Base-by-base conservation (phyloP, 1,140 invertebrate species). In the Leptoteleia sp. region DNA sequence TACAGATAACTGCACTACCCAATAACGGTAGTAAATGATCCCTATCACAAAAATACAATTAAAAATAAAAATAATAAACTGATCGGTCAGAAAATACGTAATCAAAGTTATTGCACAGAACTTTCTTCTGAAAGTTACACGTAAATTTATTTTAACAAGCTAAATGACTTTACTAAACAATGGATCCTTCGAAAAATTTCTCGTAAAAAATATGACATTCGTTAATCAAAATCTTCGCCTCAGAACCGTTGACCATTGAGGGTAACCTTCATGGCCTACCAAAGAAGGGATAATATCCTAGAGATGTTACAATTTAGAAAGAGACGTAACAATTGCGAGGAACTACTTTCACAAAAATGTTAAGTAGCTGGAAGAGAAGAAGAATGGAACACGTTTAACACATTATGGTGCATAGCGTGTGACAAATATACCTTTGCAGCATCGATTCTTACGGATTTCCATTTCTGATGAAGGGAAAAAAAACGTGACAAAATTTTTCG, bases 151-250 rank as follows among this genome's bases (percentile, higher is more conserved):
- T 52, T 8, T 9, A 22, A 38, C 16, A 52, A 1, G 15, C 48
- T 19, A 52, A 52, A 35, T 38, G 11, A 37, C 48, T 52, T 22
- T 38, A 2, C 5, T 1, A 52, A 37, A 38, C 33, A 37, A 37
- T 7, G 33, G 11, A 4, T 1, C 33, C 33, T 22, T 17, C n/a
- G 9, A 17, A 17, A 38, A 35, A 4, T 37, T 52, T 9, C 16
- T 11, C 15, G 11, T n/a, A 37, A 37, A 52, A 52, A 52, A 35
- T 52, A 37, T 37, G 48, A 52, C 48, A 37, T 52, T 33, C 22
- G 47, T 33, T 27, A 27, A 35, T 1, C 47, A 50, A 29, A 50
- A 50, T 7, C 25, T n/a, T 7, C n/a, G 19, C 9, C 19, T 5
- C 3, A 9, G 16, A 17, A 15, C 0, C 11, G 13, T 42, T 42